A percentile compares a stretch with the other conserved stretches of the same genome.
Evolutionary conservation across 2,888 invertebrate genomes (phyloP).

Genomic region (Leptogaster cylindrica): DNA sequence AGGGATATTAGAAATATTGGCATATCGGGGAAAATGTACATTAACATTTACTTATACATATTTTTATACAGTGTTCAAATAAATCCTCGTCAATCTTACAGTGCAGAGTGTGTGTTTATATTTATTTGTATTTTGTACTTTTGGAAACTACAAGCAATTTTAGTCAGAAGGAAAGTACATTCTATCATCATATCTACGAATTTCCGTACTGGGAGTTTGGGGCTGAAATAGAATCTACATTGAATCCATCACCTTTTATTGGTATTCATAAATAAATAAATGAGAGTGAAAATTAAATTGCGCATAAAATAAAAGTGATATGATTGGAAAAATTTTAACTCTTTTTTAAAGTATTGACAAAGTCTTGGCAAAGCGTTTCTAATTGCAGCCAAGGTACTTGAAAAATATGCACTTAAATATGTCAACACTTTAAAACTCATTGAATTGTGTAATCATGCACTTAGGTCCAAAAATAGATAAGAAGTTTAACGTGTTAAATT

Average conservation of each 20-base stretch:
- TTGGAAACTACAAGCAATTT: conserved; percentile 34
- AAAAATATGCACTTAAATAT: no score
- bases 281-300: no score
- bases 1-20: no score
- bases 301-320: no score
- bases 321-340: no score
- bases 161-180: conserved; percentile 32
- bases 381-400: no score
- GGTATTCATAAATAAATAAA: background rate
- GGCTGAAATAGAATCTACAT: conserved; percentile 47
- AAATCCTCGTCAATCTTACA: conserved; percentile 14
- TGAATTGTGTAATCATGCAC: no score
- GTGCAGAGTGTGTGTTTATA: background rate
- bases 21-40: conserved; percentile 25
- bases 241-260: conserved; percentile 39
- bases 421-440: no score
- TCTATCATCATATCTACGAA: conserved; percentile 43
- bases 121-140: conserved; percentile 20
- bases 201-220: conserved; percentile 17
- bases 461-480: no score
- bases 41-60: background rate
- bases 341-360: no score
- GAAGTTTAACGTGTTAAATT: no score
- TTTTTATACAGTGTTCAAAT: conserved; percentile 9
- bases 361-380: no score